Percentiles rank a stretch among this genome's conserved stretches.
Conservation (phyloP, 2,797 vertebrate species). For the Pseudochirops cupreus region DNA sequence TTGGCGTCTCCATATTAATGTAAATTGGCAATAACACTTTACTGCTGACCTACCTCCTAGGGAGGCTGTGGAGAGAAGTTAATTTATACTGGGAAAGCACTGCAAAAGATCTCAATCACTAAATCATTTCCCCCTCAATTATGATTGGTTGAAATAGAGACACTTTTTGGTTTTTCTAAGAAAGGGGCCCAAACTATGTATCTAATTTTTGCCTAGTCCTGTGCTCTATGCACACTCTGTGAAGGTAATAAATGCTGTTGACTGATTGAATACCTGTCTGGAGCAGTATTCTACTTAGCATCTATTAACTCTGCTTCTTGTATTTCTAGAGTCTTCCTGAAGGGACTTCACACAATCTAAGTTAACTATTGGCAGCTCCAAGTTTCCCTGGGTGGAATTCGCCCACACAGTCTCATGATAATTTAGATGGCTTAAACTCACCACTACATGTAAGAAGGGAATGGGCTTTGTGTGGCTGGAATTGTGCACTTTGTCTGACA, state of each 20-base stretch:
- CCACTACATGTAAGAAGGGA: rapidly evolving
- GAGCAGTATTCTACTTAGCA: no score
- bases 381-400: not conserved
- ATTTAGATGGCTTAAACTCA: rapidly evolving
- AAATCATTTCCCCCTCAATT: rapidly evolving
- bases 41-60: not conserved
- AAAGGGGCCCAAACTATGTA: rapidly evolving
- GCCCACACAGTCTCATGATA: rapidly evolving
- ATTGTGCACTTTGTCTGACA: not conserved
- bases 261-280: not conserved
- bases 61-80: not conserved
- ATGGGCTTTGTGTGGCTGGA: rapidly evolving
- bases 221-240: no score
- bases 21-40: not conserved
- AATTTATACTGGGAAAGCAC: not conserved
- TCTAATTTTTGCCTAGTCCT: no score
- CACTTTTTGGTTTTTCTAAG: rapidly evolving
- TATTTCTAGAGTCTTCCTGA: rapidly evolving
- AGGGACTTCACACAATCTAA: no score
- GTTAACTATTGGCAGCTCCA: not conserved
- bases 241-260: not conserved
- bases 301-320: rapidly evolving
- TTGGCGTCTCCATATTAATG: rapidly evolving
- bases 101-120: rapidly evolving
- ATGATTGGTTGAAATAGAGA: rapidly evolving